Evolutionary conservation across 2,888 invertebrate genomes (phyloP).

Genomic region (Hetaerina titia): DNA sequence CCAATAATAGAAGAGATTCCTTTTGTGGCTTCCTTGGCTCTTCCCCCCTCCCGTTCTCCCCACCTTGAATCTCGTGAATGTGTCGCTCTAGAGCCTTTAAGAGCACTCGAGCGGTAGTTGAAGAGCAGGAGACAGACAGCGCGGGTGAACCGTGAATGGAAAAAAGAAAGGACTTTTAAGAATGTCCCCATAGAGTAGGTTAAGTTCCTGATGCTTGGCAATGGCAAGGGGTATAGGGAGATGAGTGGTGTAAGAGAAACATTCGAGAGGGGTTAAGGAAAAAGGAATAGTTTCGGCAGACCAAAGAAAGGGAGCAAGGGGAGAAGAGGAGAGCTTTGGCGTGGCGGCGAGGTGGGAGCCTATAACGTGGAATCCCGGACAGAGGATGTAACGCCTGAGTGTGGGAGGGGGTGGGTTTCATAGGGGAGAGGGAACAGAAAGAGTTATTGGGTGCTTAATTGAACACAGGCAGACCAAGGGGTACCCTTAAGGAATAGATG

Average conservation of each 20-base stretch:
- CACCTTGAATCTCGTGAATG: neutral
- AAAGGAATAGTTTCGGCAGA: constrained; percentile 50
- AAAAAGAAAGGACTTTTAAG: constrained; percentile 19
- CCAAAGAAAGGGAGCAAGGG: constrained; percentile 25
- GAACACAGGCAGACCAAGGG: neutral
- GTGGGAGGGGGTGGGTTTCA: neutral
- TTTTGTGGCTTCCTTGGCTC: constrained; percentile 18
- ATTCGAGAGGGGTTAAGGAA: constrained; percentile 48
- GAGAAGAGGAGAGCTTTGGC: neutral
- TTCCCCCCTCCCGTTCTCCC: neutral
- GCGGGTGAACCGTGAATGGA: constrained; percentile 52
- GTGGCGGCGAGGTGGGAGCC: neutral
- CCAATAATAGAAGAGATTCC: constrained; percentile 61
- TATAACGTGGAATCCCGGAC: neutral
- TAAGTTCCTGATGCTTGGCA: neutral
- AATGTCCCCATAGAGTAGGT: constrained; percentile 54
- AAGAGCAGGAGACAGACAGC: neutral
- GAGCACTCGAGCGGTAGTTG: neutral
- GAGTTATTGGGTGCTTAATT: constrained; percentile 35
- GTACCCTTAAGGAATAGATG: neutral
- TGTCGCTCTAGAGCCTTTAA: constrained; percentile 46
- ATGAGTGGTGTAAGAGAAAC: neutral
- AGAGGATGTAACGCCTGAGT: neutral
- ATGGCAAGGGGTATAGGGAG: neutral
- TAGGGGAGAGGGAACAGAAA: neutral